A percentile compares a stretch with the other conserved stretches of the same genome.
These are phyloP conservation scores for Planiliza haematocheilus DNA, from an alignment of 2,113 vertebrate species.

Conservation along the genomic window DNA sequence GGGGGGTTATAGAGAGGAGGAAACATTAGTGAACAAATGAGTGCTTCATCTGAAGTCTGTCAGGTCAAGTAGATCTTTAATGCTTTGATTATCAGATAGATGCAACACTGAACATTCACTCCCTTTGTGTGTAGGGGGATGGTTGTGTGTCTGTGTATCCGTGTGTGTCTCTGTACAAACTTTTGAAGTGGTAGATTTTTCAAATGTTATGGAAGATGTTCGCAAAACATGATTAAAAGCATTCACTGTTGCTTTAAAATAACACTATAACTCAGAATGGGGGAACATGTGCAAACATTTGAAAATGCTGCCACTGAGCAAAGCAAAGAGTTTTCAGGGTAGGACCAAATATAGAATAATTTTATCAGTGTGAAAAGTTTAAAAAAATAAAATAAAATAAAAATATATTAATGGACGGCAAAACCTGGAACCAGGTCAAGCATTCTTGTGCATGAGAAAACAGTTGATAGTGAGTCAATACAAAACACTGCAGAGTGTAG, in stretches of 20 bases:
- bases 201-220: slow-evolving; percentile 22
- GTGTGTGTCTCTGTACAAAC: background rate
- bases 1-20: slow-evolving; percentile 28
- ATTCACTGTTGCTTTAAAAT: slow-evolving; percentile 5
- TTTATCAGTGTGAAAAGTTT: background rate
- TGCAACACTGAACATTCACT: slow-evolving; percentile 58
- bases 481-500: too few species aligned
- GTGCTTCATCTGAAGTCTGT: slow-evolving; percentile 56
- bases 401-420: too few species aligned
- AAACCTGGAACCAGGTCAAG: slow-evolving; percentile 5
- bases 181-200: slow-evolving; percentile 30
- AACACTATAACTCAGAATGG: slow-evolving; percentile 15
- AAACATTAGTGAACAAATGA: slow-evolving; percentile 61
- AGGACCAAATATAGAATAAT: slow-evolving; percentile 37
- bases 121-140: slow-evolving; percentile 33
- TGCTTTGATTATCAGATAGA: slow-evolving; percentile 54
- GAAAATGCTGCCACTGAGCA: background rate
- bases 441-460: slow-evolving; percentile 1
- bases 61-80: slow-evolving; percentile 72
- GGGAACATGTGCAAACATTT: background rate
- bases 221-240: slow-evolving; percentile 19
- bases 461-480: too few species aligned
- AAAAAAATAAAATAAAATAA: background rate
- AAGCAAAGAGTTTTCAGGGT: background rate
- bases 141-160: slow-evolving; percentile 24